Evolutionary conservation across 2,113 vertebrate genomes (phyloP).

Genomic region (Ictalurus furcatus): DNA sequence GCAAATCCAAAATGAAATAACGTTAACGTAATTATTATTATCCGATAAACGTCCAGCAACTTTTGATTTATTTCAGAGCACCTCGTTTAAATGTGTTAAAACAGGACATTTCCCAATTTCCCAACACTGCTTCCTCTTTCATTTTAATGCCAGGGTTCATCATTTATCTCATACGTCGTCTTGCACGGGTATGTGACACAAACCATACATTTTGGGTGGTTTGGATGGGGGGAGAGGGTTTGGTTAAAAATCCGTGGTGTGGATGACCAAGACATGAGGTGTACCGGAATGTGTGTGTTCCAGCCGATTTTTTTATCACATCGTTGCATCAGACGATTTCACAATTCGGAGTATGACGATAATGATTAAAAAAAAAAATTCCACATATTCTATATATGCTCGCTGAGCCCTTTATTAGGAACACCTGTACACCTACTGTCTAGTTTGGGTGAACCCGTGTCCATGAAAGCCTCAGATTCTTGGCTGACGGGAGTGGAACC

Average conservation of each 20-base stretch:
- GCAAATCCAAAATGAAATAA: not conserved
- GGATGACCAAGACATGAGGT: not conserved
- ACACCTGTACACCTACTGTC: too few relatives aligned
- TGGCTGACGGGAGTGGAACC: too few relatives aligned
- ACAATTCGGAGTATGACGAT: too few relatives aligned
- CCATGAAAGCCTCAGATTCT: too few relatives aligned
- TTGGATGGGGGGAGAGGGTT: too few relatives aligned
- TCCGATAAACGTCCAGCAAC: not conserved
- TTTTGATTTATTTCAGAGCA: not conserved
- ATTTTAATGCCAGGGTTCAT: not conserved
- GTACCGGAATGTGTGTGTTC: not conserved
- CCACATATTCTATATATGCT: too few relatives aligned
- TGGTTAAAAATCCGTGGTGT: not conserved
- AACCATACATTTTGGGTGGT: not conserved
- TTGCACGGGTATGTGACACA: not conserved
- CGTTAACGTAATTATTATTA: not conserved
- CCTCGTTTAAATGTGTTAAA: not conserved
- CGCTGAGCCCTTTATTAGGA: too few relatives aligned
- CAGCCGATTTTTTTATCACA: not conserved
- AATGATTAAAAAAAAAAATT: too few relatives aligned
- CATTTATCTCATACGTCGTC: not conserved
- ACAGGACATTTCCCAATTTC: not conserved
- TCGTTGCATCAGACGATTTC: not conserved
- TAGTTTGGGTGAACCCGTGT: too few relatives aligned
- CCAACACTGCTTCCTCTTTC: not conserved